phyloP scores from a whole-genome alignment of 2,113 vertebrate genomes.

The Notothenia coriiceps region DNA sequence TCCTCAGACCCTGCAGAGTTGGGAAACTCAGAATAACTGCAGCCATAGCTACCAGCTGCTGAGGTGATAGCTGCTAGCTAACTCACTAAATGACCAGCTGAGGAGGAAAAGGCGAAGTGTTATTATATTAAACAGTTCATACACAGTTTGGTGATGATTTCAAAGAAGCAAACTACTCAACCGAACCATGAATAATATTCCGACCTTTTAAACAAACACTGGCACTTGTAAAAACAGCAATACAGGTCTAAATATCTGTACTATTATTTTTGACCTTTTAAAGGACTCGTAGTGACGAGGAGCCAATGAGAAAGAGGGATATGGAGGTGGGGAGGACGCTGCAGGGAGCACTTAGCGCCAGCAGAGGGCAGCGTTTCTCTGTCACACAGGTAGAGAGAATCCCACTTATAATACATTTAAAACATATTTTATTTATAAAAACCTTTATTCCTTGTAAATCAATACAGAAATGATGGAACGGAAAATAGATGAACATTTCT shows the following conservation, averaged over 20 bases:
- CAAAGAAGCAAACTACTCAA: rapidly evolving
- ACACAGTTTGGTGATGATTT: rapidly evolving
- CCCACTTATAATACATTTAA: neutral
- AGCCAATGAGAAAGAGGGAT: constrained; percentile 71
- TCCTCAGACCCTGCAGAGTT: constrained; percentile 67
- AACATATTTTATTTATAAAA: neutral
- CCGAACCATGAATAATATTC: rapidly evolving
- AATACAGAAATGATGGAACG: neutral
- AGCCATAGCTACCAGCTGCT: constrained; percentile 74
- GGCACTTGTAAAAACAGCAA: rapidly evolving
- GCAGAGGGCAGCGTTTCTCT: constrained; percentile 30
- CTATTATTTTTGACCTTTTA: constrained; percentile 17
- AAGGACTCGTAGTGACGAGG: constrained; percentile 62
- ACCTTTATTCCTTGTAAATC: no score
- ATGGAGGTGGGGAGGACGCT: constrained; percentile 54
- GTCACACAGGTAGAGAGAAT: neutral
- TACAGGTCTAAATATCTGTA: neutral
- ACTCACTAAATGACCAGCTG: neutral
- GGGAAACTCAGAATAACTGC: constrained; percentile 79
- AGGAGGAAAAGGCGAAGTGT: constrained; percentile 32
- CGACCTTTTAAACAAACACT: rapidly evolving
- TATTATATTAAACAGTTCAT: neutral
- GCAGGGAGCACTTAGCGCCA: constrained; percentile 10
- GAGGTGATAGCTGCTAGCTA: constrained; percentile 10
- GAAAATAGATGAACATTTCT: no score